Base-by-base conservation (phyloP, 1,140 invertebrate genomes). In the Brachionus koreanus region DNA sequence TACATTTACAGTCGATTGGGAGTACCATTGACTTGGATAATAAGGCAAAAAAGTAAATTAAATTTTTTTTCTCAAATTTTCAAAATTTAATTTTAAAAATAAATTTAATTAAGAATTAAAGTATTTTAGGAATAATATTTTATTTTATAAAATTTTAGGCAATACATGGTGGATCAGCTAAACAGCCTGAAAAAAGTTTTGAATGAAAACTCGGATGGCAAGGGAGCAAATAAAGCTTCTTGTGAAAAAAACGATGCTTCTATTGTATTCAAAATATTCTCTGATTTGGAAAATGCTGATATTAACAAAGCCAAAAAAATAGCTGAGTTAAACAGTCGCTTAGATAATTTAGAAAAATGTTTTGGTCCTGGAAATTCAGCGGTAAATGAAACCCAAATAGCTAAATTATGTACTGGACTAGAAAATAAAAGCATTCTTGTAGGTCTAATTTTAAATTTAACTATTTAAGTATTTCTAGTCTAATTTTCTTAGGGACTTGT, bases 211-310 rank as follows among this genome's bases (percentile, higher is more conserved):
- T 33, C n/a, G 1, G 42, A 37, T 52, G 10, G 12, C 19, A 79
- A 65, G 12, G 12, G 19, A 35, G 19, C 49, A 19, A 29, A 61
- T 13, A 77, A 19, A 4, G 5, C 46, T 12, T 10, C 16, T 35
- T 0, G 0, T 52, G 12, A 33, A 37, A 79, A 79, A 79, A 16
- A 46, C 12, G 69, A 74, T n/a, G 9, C 69, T 74, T 79, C 76
- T 13, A 37, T 79, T 65, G 49, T 79, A 5, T 79, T 79, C 33
- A 57, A 65, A 25, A 5, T 79, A 37, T 79, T 79, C 16, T 12
- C 35, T 65, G 76, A 79, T 65, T 61, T 79, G 49, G 76, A 79
- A 65, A 23, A 79, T n/a, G 37, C 35, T 61, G 76, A 79, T 57
- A 35, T 79, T 5, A 61, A 12, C n/a, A 49, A 52, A 35, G 61